Evolutionary conservation across 2,797 vertebrate species (phyloP).

Genomic region (Scolopax bukidnonensis): DNA sequence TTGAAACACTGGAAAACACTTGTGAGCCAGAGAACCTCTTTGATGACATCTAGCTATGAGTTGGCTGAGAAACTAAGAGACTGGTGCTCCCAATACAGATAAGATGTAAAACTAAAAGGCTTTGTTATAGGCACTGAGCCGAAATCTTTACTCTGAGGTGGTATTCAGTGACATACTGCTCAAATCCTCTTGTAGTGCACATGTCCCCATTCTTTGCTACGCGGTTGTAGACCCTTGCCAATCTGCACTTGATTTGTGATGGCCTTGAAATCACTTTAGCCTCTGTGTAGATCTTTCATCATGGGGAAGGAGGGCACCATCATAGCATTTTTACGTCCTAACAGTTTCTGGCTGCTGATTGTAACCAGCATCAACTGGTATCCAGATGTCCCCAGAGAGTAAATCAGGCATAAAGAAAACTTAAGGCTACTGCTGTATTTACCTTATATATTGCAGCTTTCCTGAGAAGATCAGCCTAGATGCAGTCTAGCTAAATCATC

Average conservation of each 20-base stretch:
- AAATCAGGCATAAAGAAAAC: neutral
- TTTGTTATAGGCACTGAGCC: neutral
- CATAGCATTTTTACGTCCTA: neutral
- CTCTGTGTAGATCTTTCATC: neutral
- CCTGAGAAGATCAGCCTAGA: neutral
- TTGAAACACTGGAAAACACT: conserved; percentile 74
- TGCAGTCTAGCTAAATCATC: neutral
- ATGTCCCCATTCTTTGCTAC: neutral
- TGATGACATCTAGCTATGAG: conserved; percentile 79
- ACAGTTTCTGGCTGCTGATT: neutral
- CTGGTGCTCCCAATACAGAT: neutral
- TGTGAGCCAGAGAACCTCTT: conserved; percentile 86
- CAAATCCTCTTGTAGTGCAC: neutral
- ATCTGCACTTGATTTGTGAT: neutral
- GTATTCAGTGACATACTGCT: neutral
- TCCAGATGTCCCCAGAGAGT: neutral
- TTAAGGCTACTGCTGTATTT: neutral
- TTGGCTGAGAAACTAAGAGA: neutral
- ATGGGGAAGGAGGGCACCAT: neutral
- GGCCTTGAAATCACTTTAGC: neutral
- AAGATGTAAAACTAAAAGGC: neutral
- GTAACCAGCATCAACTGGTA: neutral
- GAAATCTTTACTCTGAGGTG: neutral
- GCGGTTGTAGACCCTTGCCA: neutral
- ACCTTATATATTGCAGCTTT: neutral